These are phyloP conservation scores for Akabosia matsudoensis DNA, from an alignment of 1,140 invertebrate genomes.

Conservation along the genomic window DNA sequence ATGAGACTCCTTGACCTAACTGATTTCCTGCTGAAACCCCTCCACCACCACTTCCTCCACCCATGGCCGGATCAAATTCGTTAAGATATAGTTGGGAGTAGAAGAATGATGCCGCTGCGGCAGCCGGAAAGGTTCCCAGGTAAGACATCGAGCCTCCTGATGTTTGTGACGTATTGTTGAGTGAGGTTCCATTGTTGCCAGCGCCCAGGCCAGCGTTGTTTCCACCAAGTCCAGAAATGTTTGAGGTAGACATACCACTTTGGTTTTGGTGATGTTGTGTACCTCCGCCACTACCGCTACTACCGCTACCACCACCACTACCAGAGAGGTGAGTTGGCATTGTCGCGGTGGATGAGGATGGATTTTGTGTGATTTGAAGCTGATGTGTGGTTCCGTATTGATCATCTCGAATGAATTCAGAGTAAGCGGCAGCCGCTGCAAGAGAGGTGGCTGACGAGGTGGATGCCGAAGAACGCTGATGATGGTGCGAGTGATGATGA, in stretches of 20 bases:
- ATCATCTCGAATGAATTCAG: slow-evolving; percentile 16
- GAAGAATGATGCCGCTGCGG: slow-evolving; percentile 45
- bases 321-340: slow-evolving; percentile 13
- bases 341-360: background rate
- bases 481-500: slow-evolving; percentile 27
- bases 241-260: slow-evolving; percentile 15
- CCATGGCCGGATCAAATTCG: slow-evolving; percentile 37
- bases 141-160: slow-evolving; percentile 35
- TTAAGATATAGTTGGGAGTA: slow-evolving; percentile 47
- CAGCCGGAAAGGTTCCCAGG: slow-evolving; percentile 41
- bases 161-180: background rate
- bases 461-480: background rate
- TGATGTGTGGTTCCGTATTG: background rate
- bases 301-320: slow-evolving; percentile 1
- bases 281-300: background rate
- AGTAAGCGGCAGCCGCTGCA: background rate
- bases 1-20: background rate
- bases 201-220: background rate
- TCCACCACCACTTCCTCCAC: slow-evolving; percentile 3
- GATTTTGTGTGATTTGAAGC: slow-evolving; percentile 2
- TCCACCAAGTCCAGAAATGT: background rate
- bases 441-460: background rate
- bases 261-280: slow-evolving; percentile 7
- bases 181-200: slow-evolving; percentile 7
- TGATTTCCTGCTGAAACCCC: background rate